phyloP scores from a whole-genome alignment of 1,140 invertebrate genomes.

The Cyclargus thomasi region DNA sequence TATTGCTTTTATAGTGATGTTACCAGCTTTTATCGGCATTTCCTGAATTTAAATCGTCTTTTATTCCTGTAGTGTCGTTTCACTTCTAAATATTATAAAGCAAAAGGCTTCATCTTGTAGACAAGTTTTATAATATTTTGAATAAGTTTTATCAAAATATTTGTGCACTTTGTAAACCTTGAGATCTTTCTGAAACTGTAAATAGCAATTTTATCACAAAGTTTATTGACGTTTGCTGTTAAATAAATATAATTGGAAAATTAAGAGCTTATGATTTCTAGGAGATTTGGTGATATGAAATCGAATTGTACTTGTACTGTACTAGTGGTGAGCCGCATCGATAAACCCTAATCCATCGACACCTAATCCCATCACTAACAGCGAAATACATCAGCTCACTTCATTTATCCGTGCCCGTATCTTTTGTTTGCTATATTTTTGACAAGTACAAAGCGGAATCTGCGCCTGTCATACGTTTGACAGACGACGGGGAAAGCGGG shows the following conservation, averaged over 20 bases:
- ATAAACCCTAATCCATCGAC: conserved; percentile 22
- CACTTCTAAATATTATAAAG: not conserved
- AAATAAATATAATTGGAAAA: too few relatives aligned
- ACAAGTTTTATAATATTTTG: too few relatives aligned
- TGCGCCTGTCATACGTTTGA: conserved; percentile 70
- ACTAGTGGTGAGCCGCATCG: not conserved
- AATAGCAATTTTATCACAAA: too few relatives aligned
- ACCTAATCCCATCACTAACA: conserved; percentile 34
- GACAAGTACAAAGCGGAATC: conserved; percentile 73
- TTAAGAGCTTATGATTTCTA: too few relatives aligned
- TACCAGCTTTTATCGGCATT: conserved; percentile 17
- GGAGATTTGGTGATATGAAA: too few relatives aligned
- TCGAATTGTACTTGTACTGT: too few relatives aligned
- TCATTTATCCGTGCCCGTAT: conserved; percentile 70
- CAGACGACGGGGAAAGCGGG: conserved; percentile 39
- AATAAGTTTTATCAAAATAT: too few relatives aligned
- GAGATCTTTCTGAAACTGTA: too few relatives aligned
- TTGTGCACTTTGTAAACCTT: too few relatives aligned
- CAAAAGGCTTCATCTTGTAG: too few relatives aligned
- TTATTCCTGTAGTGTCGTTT: not conserved
- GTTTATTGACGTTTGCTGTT: too few relatives aligned
- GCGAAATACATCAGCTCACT: conserved; percentile 71
- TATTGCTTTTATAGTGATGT: conserved; percentile 48
- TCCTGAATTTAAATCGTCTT: conserved; percentile 9
- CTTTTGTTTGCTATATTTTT: conserved; percentile 74